A percentile compares a stretch with the other conserved stretches of the same genome.
Evolutionary conservation across 2,888 invertebrate species (phyloP).

Genomic region (Theristus sp.): DNA sequence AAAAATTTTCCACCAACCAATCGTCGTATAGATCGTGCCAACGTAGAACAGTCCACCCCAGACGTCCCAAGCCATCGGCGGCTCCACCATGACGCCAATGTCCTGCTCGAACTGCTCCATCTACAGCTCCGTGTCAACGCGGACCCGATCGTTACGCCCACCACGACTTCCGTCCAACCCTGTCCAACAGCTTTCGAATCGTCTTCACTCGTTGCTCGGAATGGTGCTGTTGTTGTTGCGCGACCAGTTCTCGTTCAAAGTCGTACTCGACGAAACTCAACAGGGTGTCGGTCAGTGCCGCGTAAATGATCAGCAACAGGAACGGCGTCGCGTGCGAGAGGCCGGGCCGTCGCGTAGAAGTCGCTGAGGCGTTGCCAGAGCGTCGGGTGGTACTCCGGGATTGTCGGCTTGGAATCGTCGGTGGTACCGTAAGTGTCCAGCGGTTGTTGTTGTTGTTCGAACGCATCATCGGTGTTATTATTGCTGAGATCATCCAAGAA

Average conservation of each 20-base stretch:
- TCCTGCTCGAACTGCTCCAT: not conserved
- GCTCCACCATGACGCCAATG: not conserved
- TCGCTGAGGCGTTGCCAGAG: not conserved
- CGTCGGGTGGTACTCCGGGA: no score
- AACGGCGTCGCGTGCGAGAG: not conserved
- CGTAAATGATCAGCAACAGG: not conserved
- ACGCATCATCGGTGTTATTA: no score
- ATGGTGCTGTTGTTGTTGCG: no score
- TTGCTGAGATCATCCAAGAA: no score
- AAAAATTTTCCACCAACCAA: conserved; percentile 35
- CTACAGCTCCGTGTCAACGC: not conserved
- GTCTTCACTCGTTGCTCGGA: no score
- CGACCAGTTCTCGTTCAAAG: no score
- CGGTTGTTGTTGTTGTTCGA: no score
- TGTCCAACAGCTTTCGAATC: no score
- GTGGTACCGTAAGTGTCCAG: no score
- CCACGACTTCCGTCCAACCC: no score
- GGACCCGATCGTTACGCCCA: not conserved
- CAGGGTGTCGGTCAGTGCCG: not conserved
- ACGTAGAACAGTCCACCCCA: conserved; percentile 35
- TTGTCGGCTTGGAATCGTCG: no score
- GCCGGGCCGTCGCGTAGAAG: not conserved
- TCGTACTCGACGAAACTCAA: not conserved
- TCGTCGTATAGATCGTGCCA: conserved; percentile 35
- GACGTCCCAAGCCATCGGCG: conserved; percentile 18